Base-by-base conservation (phyloP, 2,113 vertebrate genomes). In the Pomatorhinus ruficollis region DNA sequence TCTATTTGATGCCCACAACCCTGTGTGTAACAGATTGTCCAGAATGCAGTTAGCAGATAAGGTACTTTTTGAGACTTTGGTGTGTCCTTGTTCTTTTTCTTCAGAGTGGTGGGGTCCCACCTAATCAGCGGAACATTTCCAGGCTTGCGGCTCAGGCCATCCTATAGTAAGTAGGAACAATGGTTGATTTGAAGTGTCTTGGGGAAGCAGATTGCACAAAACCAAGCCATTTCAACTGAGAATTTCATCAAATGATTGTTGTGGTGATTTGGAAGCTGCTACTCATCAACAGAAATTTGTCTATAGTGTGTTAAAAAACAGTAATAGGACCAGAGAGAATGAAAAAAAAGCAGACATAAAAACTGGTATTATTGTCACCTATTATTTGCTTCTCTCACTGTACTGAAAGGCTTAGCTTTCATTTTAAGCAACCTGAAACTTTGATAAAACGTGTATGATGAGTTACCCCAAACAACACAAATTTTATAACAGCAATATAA, bases 401-500 rank as follows among this genome's bases (percentile, higher is more conserved):
- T 40, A 77, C 11, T 69, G 13, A 68, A 79, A 71, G 2, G 5
- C 10, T 75, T 17, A 68, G 6, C 9, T 85, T 40, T 70, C 3
- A 6, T 28, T 80, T 84, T 23, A 68, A 12, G 18, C 31, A 78
- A 68, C 12, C 23, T 17, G 39, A 39, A 66, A 87, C 5, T 92
- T 72, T 39, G 72, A 64, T 4, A 33, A 89, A 79, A 95, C 20
- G 28, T 44, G 39, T 69, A 22, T 27, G 8, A 22, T 27, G 8
- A 50, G 39, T 52, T 88, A 74, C 60, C 15, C 59, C 16, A 57
- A 50, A 25, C 20, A 8, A 53, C 35, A 82, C 13, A 19, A 42
- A 85, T 65, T 82, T 94, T 79, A 39, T 70, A 91, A 82, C 16
- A 86, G 56, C 35, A 81, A 71, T 81, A 63, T 33, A 24, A 83